These are phyloP conservation scores for Papilio glaucus DNA, from an alignment of 1,140 invertebrate genomes.

Conservation along the genomic window DNA sequence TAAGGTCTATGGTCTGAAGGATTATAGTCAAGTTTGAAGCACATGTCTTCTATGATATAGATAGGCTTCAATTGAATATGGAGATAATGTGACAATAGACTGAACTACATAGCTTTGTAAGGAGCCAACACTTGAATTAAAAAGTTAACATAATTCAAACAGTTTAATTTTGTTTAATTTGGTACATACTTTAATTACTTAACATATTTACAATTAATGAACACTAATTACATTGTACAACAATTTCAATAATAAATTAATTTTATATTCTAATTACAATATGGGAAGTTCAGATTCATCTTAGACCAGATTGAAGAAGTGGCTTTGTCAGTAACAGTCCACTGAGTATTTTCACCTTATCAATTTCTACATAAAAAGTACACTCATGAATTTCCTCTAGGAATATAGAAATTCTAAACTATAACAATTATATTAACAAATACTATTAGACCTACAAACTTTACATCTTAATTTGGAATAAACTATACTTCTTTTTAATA, in stretches of 20 bases:
- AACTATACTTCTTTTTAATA: no score
- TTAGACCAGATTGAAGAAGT: slow-evolving; percentile 17
- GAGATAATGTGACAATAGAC: no score
- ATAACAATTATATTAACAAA: slow-evolving; percentile 34
- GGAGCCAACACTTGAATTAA: not conserved
- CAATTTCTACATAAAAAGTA: slow-evolving; percentile 20
- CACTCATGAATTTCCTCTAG: not conserved
- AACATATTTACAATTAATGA: slow-evolving; percentile 35
- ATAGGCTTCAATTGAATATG: no score
- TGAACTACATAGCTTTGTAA: not conserved
- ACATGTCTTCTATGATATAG: no score
- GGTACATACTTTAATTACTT: slow-evolving; percentile 35
- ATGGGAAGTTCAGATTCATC: slow-evolving; percentile 1
- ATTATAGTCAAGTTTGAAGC: no score
- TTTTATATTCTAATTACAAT: slow-evolving; percentile 22
- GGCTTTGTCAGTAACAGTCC: not conserved
- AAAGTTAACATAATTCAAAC: not conserved
- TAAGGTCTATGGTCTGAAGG: no score
- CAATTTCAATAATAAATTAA: slow-evolving; percentile 35
- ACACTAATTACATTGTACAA: slow-evolving; percentile 38
- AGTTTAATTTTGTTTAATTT: slow-evolving; percentile 31
- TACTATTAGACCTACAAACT: no score
- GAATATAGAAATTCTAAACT: not conserved
- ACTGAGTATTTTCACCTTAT: slow-evolving; percentile 9
- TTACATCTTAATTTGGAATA: no score